phyloP scores from a whole-genome alignment of 2,888 invertebrate genomes.

The Nephrotoma guestfalica region DNA sequence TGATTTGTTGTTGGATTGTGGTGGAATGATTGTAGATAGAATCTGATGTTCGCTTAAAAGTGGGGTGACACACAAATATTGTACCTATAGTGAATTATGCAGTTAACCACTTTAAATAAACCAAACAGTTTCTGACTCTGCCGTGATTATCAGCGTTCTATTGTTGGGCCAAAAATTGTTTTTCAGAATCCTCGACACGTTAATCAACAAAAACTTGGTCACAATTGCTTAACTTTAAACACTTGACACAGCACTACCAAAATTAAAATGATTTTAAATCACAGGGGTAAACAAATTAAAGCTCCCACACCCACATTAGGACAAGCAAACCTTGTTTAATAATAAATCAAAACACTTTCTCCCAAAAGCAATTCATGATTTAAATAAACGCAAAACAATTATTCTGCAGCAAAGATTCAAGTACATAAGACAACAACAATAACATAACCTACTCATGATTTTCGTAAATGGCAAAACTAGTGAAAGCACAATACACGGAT shows the following conservation, averaged over 20 bases:
- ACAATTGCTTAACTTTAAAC: background rate
- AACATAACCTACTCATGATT: background rate
- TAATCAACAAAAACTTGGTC: no score
- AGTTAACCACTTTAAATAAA: no score
- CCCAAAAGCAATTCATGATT: background rate
- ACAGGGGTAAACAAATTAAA: background rate
- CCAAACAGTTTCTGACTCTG: no score
- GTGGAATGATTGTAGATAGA: no score
- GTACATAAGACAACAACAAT: background rate
- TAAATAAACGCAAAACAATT: background rate
- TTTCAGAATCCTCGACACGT: no score
- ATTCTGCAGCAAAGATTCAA: background rate
- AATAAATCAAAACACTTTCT: background rate
- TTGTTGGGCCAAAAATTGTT: no score
- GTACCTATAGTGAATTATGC: no score
- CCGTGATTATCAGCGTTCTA: no score
- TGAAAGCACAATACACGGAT: background rate
- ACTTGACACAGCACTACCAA: background rate
- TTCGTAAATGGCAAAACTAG: background rate
- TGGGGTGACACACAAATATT: no score
- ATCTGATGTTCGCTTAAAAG: no score
- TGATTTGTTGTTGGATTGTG: no score
- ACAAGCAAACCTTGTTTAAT: background rate
- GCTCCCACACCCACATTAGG: background rate
- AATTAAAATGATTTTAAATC: background rate